Percentiles rank a stretch among this genome's conserved stretches.
phyloP scores from a whole-genome alignment of 1,140 invertebrate species.

The Orussus abietinus region DNA sequence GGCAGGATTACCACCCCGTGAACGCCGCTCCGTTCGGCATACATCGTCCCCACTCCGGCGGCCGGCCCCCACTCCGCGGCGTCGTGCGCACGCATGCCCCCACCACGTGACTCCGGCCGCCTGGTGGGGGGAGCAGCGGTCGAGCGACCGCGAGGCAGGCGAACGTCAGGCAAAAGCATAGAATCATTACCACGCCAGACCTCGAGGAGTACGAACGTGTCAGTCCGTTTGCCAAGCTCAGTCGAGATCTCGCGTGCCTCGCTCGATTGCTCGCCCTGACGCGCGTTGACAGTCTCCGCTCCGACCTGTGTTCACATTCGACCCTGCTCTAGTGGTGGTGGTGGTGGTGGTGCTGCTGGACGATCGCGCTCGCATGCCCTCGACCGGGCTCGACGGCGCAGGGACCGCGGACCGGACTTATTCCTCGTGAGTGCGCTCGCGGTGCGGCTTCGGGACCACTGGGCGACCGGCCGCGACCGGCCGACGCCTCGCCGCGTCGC shows the following conservation, averaged over 20 bases:
- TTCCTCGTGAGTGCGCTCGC: slow-evolving; percentile 4
- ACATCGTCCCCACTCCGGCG: not conserved
- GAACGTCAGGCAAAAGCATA: slow-evolving; percentile 36
- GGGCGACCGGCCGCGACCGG: slow-evolving; percentile 7
- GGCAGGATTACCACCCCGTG: slow-evolving; percentile 1
- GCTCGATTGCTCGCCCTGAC: slow-evolving; percentile 13
- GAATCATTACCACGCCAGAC: slow-evolving; percentile 50
- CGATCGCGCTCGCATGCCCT: slow-evolving; percentile 16
- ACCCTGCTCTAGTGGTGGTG: too few relatives aligned
- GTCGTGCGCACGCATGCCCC: not conserved
- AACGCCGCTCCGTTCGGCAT: slow-evolving; percentile 1
- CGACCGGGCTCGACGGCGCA: slow-evolving; percentile 16
- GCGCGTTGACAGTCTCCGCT: too few relatives aligned
- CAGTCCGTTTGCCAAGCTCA: slow-evolving; percentile 43
- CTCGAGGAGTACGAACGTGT: slow-evolving; percentile 50
- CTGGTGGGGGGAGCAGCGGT: slow-evolving; percentile 11
- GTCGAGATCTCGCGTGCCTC: slow-evolving; percentile 44
- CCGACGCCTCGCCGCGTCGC: slow-evolving; percentile 1
- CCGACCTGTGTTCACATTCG: too few relatives aligned
- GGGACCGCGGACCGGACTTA: slow-evolving; percentile 6
- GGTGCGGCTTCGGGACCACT: not conserved
- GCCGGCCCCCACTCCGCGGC: not conserved
- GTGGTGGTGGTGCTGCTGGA: too few relatives aligned
- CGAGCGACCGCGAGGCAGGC: slow-evolving; percentile 21
- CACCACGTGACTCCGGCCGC: slow-evolving; percentile 15